phyloP scores from a whole-genome alignment of 2,888 invertebrate genomes.

The Euplexia lucipara region DNA sequence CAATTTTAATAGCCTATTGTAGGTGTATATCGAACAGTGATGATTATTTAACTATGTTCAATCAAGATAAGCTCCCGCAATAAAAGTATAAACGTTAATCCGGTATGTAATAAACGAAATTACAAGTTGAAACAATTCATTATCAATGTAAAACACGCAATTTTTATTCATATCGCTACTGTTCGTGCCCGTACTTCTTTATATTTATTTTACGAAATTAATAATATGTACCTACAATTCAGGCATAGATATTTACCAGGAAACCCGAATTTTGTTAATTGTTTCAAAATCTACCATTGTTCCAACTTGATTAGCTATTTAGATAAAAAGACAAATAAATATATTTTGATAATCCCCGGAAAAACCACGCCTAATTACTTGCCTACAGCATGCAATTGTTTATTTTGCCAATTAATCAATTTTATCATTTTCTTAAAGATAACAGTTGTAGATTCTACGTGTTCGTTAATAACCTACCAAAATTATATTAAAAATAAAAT shows the following conservation, averaged over 20 bases:
- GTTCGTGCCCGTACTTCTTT: constrained; percentile 25
- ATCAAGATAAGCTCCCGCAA: constrained; percentile 81
- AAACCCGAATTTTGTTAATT: too few relatives aligned
- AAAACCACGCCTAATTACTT: constrained; percentile 32
- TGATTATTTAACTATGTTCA: constrained; percentile 71
- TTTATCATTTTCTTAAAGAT: constrained; percentile 25
- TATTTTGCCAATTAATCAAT: constrained; percentile 29
- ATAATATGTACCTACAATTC: not conserved
- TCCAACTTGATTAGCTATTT: constrained; percentile 1
- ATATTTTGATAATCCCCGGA: constrained; percentile 32
- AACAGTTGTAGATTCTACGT: constrained; percentile 8
- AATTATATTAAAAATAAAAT: not conserved
- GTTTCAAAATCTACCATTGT: not conserved
- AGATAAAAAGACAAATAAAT: constrained; percentile 19
- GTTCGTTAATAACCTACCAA: not conserved
- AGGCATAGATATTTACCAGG: not conserved
- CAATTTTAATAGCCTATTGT: constrained; percentile 19
- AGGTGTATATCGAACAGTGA: constrained; percentile 13
- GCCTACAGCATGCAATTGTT: constrained; percentile 29
- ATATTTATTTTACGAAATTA: constrained; percentile 4
- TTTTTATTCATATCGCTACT: constrained; percentile 36
- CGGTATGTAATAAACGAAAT: constrained; percentile 70
- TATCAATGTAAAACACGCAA: constrained; percentile 54
- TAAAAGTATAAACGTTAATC: constrained; percentile 81
- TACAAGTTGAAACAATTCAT: constrained; percentile 56